Base-by-base conservation (phyloP, 2,888 invertebrate species). In the Xanthorhoe spadicearia region DNA sequence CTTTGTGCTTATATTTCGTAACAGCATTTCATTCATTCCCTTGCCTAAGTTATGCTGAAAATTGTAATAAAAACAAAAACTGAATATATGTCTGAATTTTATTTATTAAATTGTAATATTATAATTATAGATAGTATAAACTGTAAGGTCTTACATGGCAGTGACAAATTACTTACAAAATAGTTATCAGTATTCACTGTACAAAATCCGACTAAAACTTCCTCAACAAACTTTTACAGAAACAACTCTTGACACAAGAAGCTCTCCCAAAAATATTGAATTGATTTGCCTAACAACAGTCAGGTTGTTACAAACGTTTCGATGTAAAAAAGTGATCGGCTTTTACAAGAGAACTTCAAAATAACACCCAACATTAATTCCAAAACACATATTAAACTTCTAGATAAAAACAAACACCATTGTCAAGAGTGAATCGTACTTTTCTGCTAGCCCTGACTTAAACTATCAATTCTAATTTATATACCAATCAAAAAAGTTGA, bases 81-180 rank as follows among this genome's bases (percentile, higher is more conserved):
- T 74, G 52, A 73, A 23, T 61, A 23, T 61, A 51, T 19, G 18
- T 48, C 53, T 53, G 53, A 81, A 85, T 83, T 84, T 85, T 83
- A 82, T 91, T 91, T 90, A 91, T 91, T 92, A 90, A 88, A 92
- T 86, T 88, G 78, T 89, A 88, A 84, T 87, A 43, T 43, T 38
- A 87, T 90, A 87, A 87, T 90, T 90, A 92, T 83, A 88, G 86
- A 92, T 83, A 90, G 86, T 92, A 92, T 89, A 92, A 91, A 92
- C 91, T 90, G 90, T 92, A 93, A 91, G 91, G 92, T 91, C 92
- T 87, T 91, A 92, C 86, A 92, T 92, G 92, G 92, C 92, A 93
- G 92, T 93, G 92, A 23, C 81, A 79, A 83, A 17, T 52, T 90
- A 89, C 86, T 89, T 90, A 90, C 79, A 85, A 68, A 85, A 83